A percentile compares a stretch with the other conserved stretches of the same genome.
These are phyloP conservation scores for Limnephilus marmoratus DNA, from an alignment of 2,888 invertebrate genomes.

Conservation along the genomic window DNA sequence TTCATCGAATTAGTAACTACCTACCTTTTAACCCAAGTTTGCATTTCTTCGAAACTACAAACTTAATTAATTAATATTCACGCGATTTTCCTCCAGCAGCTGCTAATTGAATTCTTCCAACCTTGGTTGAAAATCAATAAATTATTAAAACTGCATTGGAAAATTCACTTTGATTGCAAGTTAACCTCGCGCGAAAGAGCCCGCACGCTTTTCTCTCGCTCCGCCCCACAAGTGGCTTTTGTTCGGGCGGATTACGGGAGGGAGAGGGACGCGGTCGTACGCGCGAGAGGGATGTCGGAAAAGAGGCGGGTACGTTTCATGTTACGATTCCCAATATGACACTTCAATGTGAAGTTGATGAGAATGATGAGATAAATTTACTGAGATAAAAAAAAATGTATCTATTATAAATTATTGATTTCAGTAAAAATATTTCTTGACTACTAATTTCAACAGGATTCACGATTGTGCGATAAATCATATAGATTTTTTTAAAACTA, in stretches of 20 bases:
- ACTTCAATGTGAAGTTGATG: constrained; percentile 5
- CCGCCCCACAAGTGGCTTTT: constrained; percentile 55
- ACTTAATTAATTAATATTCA: background rate
- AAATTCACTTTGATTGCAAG: constrained; percentile 31
- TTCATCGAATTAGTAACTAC: too few relatives aligned
- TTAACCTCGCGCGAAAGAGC: background rate
- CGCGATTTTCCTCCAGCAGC: background rate
- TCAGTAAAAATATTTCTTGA: too few relatives aligned
- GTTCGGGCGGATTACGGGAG: constrained; percentile 7
- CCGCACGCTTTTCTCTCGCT: constrained; percentile 45
- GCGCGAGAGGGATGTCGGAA: background rate
- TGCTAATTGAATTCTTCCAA: background rate
- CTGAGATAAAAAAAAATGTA: background rate
- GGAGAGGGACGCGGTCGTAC: background rate
- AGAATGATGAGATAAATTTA: background rate
- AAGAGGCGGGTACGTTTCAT: constrained; percentile 19
- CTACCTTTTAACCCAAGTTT: background rate
- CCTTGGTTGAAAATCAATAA: background rate
- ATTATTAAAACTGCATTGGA: constrained; percentile 10
- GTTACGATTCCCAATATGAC: constrained; percentile 31
- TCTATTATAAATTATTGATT: background rate
- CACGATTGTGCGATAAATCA: too few relatives aligned
- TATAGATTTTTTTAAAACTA: too few relatives aligned
- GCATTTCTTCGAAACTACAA: background rate
- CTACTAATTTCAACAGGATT: too few relatives aligned